These are phyloP conservation scores for Arctia plantaginis DNA, from an alignment of 2,888 invertebrate genomes.

Conservation along the genomic window DNA sequence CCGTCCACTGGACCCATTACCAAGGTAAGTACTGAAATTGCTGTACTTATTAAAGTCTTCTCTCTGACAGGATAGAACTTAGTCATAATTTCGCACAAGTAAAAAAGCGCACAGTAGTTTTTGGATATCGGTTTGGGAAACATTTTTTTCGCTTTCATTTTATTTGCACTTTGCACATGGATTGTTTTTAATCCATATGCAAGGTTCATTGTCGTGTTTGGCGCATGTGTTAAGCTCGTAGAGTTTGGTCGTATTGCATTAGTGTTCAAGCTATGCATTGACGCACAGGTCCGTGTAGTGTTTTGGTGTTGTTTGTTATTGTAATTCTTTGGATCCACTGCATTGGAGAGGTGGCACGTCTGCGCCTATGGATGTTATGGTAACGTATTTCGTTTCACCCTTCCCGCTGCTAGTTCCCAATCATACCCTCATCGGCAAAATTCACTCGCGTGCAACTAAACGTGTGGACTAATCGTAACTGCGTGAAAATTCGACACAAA, in stretches of 20 bases:
- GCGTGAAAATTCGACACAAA: conserved; percentile 66
- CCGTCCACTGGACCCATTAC: conserved; percentile 95
- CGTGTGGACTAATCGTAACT: conserved; percentile 80
- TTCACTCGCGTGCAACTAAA: conserved; percentile 72
- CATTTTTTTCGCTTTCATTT: conserved; percentile 72
- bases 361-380: conserved; percentile 81
- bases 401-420: conserved; percentile 75
- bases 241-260: conserved; percentile 84
- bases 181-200: conserved; percentile 77
- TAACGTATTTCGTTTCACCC: conserved; percentile 81
- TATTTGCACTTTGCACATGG: conserved; percentile 80
- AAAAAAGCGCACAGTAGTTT: conserved; percentile 84
- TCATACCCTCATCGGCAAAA: conserved; percentile 71
- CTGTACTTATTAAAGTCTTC: conserved; percentile 60
- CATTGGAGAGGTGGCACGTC: conserved; percentile 86
- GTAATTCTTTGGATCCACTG: conserved; percentile 82
- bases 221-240: conserved; percentile 85
- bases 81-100: conserved; percentile 80
- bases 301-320: conserved; percentile 83
- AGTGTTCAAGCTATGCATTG: conserved; percentile 84
- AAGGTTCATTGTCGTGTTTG: conserved; percentile 80
- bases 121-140: conserved; percentile 84
- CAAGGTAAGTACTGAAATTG: conserved; percentile 90
- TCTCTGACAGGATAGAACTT: conserved; percentile 75
- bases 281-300: conserved; percentile 84